Base-by-base conservation (phyloP, 2,113 vertebrate genomes). In the Nannospalax galili region DNA sequence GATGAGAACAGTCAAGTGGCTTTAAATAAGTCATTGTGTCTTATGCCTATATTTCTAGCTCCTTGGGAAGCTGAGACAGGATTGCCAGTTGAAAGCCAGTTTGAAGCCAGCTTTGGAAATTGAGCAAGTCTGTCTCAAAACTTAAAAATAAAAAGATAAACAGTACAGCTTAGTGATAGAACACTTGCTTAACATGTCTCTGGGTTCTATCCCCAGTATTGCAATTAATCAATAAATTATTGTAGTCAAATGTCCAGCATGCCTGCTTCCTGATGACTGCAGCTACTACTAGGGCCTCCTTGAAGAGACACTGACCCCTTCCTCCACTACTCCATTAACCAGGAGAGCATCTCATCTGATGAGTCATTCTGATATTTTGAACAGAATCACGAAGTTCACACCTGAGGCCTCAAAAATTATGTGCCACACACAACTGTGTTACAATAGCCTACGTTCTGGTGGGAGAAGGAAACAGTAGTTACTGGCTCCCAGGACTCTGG, bases 1-100 rank as follows among this genome's bases (percentile, higher is more conserved):
- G 35, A 72, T 56, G 56, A 82, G 30, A 74, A 78, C 7, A 93
- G 56, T 77, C 37, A 85, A 56, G 65, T 91, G 37, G 52, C 82
- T 72, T 86, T 95, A 87, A 95, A 52, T 90, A 82, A 92, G 40
- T 73, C 20, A 75, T 79, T 86, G 48, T 52, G 48, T 52, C 11
- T 52, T 52, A 52, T 52, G 48, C 48, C 48, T 52, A 52, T 52
- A 48, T 48, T 52, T 60, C 9, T n/a, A 77, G 22, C 42, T 78
- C 12, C 73, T 78, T 67, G 60, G 42, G 35, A 90, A 24, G 35
- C 60, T 32, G 45, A 78, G 48, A 3, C 37, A 26, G 37, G 22
- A 78, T 52, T 17, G 28, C 42, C 77, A 77, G 32, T 89, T 88
- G 65, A 40, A 77, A 48, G 22, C 42, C 77, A 77, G 32, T 89